These are phyloP conservation scores for Campaea margaritaria DNA, from an alignment of 2,888 invertebrate genomes.

Conservation along the genomic window DNA sequence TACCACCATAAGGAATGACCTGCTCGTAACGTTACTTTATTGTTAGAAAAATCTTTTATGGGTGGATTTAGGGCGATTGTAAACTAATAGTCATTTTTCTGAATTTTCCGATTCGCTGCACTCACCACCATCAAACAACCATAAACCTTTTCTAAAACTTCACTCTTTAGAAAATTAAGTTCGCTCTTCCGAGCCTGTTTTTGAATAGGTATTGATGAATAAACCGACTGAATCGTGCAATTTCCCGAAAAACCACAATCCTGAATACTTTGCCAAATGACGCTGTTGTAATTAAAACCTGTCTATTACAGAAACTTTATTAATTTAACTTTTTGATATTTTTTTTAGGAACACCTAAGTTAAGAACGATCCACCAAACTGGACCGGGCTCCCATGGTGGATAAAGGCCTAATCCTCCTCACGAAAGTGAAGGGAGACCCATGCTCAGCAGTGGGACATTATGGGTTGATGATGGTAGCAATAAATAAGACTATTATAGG, in stretches of 20 bases:
- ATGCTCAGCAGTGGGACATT: too few relatives aligned
- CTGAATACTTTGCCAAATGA: conserved; percentile 5
- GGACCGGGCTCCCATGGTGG: too few relatives aligned
- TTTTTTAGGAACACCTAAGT: too few relatives aligned
- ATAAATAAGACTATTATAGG: too few relatives aligned
- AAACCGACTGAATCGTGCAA: conserved; percentile 11
- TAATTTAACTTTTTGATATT: conserved; percentile 15
- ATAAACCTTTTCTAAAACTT: conserved; percentile 17
- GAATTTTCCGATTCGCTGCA: not conserved
- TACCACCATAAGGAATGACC: too few relatives aligned
- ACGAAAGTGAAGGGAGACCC: too few relatives aligned
- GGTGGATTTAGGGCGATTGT: not conserved
- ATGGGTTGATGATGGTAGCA: too few relatives aligned
- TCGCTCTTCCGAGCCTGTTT: conserved; percentile 5
- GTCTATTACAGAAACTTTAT: conserved; percentile 14
- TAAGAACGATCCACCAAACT: too few relatives aligned
- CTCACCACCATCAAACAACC: not conserved
- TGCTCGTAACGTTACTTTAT: too few relatives aligned
- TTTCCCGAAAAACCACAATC: conserved; percentile 7
- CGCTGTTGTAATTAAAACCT: conserved; percentile 15
- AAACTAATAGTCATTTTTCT: too few relatives aligned
- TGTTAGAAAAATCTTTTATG: not conserved
- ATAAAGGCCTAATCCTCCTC: too few relatives aligned
- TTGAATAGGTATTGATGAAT: conserved; percentile 22
- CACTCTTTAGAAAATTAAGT: conserved; percentile 26